Percentiles rank a stretch among this genome's conserved stretches.
Conservation (phyloP, 2,113 vertebrate species). For the Mixornis gularis region DNA sequence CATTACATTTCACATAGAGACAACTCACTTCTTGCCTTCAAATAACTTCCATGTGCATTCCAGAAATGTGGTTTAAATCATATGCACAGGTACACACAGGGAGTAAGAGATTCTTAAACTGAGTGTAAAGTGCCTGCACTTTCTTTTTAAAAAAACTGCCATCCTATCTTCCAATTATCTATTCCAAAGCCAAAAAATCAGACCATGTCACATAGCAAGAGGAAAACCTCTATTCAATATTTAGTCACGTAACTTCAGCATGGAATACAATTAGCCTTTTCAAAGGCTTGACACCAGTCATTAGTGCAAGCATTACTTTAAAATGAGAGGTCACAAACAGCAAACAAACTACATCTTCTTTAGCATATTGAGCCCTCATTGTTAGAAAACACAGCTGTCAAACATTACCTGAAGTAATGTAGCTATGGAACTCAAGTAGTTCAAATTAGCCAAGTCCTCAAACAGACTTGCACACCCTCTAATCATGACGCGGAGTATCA, state of each 20-base stretch:
- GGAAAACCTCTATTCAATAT: background rate
- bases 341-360: conserved; percentile 17
- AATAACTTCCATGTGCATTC: background rate
- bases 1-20: background rate
- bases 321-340: conserved; percentile 2
- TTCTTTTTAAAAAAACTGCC: background rate
- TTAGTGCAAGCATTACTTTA: background rate
- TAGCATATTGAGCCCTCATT: background rate
- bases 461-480: conserved; percentile 31
- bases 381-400: conserved; percentile 40
- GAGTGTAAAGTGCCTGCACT: background rate
- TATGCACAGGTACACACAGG: background rate
- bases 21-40: background rate
- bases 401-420: conserved; percentile 48
- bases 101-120: background rate
- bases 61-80: background rate
- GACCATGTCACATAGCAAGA: background rate
- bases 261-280: background rate
- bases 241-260: background rate
- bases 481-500: conserved; percentile 29
- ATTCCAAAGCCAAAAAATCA: background rate
- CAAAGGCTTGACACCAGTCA: background rate
- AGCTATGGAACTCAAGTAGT: conserved; percentile 13
- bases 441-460: conserved; percentile 44
- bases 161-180: background rate